Base-by-base conservation (phyloP, 2,888 invertebrate species). In the Acrocera orbiculus region DNA sequence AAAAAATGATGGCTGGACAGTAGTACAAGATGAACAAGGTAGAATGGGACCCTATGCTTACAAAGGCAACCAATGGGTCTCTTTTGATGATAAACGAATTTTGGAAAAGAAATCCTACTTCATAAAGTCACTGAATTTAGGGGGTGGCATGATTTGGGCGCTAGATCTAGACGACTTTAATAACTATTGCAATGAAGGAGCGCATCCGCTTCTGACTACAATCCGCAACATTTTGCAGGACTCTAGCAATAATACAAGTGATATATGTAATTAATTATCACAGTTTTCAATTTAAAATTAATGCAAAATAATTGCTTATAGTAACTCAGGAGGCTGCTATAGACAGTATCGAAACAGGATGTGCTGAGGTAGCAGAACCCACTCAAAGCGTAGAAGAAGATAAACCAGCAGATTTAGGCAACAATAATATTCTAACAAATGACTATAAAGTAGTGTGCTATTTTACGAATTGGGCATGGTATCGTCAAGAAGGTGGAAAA, bases 381-480 rank as follows among this genome's bases (percentile, higher is more conserved):
- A 28, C 27, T 32, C 16, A 16, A 20, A 49, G 50, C 25, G 47
- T 36, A 8, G 44, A 45, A 19, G 46, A 42, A 20, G 37, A 44
- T 8, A 32, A 14, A 17, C 22, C 34, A 7, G 38, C 32, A 5
- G 33, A 34, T 9, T 25, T 17, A n/a, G 20, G 5, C n/a, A 16
- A 4, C 14, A 28, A 11, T 30, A 37, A 14, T 32, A 15, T 27
- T 11, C 13, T 37, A 5, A 33, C 43, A 2, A 43, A 54, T 4
- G 59, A 65, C 16, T 85, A 68, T 48, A 87, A 85, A 63, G 75
- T 87, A 1, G 76, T 89, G 4, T 89, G 89, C 49, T 89, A 89
- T 52, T 89, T 86, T 54, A 87, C 87, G 0, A 89, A 89, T 51
- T 90, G 89, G 89, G 85, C 89, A 16, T 89, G 86, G 85, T 89